phyloP scores from a whole-genome alignment of 2,113 vertebrate genomes.

The Gambusia holbrooki region DNA sequence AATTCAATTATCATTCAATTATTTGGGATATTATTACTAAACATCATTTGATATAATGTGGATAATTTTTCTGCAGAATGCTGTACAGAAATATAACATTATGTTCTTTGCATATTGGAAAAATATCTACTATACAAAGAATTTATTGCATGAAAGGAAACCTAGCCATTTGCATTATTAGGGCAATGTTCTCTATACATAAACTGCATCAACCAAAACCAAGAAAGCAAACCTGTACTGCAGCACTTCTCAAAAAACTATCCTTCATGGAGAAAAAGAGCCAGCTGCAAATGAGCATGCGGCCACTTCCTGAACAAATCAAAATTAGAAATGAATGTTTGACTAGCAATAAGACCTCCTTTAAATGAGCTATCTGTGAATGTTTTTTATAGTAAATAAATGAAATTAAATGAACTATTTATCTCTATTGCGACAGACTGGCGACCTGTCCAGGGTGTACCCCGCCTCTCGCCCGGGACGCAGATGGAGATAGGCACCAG shows the following conservation, averaged over 20 bases:
- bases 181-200: background rate
- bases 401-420: background rate
- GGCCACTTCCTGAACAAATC: too few relatives aligned
- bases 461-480: too few relatives aligned
- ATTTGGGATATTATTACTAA: slow-evolving; percentile 21
- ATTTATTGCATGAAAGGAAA: slow-evolving; percentile 1
- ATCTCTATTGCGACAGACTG: background rate
- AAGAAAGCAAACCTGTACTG: background rate
- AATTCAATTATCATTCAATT: slow-evolving; percentile 37
- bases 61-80: background rate
- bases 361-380: background rate
- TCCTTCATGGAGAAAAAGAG: background rate
- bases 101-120: background rate
- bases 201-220: background rate
- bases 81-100: slow-evolving; percentile 3
- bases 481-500: too few relatives aligned
- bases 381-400: background rate
- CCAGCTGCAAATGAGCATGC: background rate
- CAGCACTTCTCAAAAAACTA: background rate
- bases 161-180: slow-evolving; percentile 5
- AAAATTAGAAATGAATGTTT: background rate
- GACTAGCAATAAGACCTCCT: background rate
- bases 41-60: slow-evolving; percentile 13
- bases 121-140: background rate
- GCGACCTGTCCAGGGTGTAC: too few relatives aligned